Evolutionary conservation across 2,888 invertebrate species (phyloP).

Genomic region (Cynaeus angustus): DNA sequence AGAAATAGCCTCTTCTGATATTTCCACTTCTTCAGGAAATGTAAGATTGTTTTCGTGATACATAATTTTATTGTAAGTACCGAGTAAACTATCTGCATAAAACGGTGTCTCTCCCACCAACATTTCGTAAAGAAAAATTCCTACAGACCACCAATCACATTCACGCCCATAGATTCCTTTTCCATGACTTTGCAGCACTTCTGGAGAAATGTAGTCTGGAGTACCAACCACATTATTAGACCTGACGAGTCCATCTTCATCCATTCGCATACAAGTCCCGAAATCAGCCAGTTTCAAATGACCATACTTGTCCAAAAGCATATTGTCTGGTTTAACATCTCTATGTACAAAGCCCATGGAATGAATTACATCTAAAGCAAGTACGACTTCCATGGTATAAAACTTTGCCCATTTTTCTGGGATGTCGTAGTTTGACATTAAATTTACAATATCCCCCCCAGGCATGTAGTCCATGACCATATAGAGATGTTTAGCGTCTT

Average conservation of each 20-base stretch:
- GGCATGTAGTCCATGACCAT: constrained; percentile 99
- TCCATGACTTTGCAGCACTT: constrained; percentile 97
- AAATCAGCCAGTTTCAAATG: constrained; percentile 99
- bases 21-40: constrained; percentile 96
- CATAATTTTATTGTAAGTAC: constrained; percentile 99
- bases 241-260: constrained; percentile 93
- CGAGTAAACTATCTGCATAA: constrained; percentile 96
- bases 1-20: constrained; percentile 89
- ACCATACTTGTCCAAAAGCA: constrained; percentile 95
- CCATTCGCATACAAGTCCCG: constrained; percentile 99
- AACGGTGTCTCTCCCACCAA: constrained; percentile 98
- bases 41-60: constrained; percentile 96
- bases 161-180: constrained; percentile 91
- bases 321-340: constrained; percentile 99
- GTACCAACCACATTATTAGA: constrained; percentile 99
- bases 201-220: constrained; percentile 99
- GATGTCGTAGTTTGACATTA: constrained; percentile 99
- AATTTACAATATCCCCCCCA: constrained; percentile 98
- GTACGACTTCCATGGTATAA: constrained; percentile 73
- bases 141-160: constrained; percentile 99
- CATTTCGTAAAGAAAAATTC: constrained; percentile 99
- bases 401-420: constrained; percentile 84
- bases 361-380: constrained; percentile 98
- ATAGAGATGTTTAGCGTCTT: constrained; percentile 95
- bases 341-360: constrained; percentile 97